A percentile compares a stretch with the other conserved stretches of the same genome.
These are phyloP conservation scores for Porites lutea DNA, from an alignment of 64 coral and sea anemone genomes.

Conservation along the genomic window DNA sequence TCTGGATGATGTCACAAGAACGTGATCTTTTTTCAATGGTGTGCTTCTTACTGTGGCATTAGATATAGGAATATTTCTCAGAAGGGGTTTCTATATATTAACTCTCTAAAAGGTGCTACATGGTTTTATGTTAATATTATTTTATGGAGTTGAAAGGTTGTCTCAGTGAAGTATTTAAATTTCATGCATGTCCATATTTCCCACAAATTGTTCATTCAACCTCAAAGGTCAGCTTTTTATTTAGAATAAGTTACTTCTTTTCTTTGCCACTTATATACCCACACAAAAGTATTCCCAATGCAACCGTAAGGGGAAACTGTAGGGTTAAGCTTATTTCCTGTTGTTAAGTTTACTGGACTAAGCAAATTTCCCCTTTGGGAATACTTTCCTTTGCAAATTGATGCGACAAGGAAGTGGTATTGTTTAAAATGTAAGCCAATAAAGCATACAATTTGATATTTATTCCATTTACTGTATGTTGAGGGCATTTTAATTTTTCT, in stretches of 20 bases:
- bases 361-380: conserved; percentile 15
- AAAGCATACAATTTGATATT: not conserved
- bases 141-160: not conserved
- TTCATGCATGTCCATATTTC: not conserved
- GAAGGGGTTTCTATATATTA: too few relatives aligned
- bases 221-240: not conserved
- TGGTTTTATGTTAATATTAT: not conserved
- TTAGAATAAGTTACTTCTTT: not conserved
- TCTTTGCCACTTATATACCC: not conserved
- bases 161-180: not conserved
- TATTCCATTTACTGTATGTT: not conserved
- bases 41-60: not conserved
- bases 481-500: not conserved
- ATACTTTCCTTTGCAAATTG: not conserved
- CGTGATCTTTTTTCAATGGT: not conserved
- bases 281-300: not conserved
- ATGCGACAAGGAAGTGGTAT: not conserved
- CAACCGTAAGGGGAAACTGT: not conserved
- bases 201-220: not conserved
- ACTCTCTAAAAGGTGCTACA: too few relatives aligned
- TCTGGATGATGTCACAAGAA: conserved; percentile 15
- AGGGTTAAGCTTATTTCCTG: not conserved
- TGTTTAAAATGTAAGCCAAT: not conserved
- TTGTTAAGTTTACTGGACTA: not conserved
- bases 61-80: too few relatives aligned